A percentile compares a stretch with the other conserved stretches of the same genome.
Conservation (phyloP, 2,888 invertebrate species). For the Phortica magna region DNA sequence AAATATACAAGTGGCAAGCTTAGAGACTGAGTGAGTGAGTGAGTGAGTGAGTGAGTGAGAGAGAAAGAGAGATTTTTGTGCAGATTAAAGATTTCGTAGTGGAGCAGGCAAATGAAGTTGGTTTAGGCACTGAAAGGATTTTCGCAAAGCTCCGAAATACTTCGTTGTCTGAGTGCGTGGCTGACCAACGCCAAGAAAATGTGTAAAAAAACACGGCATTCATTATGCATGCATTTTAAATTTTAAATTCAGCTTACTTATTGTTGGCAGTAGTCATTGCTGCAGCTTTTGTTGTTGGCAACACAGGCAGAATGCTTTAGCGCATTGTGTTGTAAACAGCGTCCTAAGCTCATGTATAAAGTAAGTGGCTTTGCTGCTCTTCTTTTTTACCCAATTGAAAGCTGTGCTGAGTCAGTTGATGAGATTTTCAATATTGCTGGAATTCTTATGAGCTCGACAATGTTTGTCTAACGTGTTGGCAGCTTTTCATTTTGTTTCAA, state of each 20-base stretch:
- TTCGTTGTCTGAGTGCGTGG: background rate
- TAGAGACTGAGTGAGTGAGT: background rate
- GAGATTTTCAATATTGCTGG: conserved; percentile 66
- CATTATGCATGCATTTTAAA: conserved; percentile 68
- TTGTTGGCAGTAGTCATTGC: background rate
- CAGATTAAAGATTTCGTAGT: conserved; percentile 22
- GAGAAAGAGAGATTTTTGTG: background rate
- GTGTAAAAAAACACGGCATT: conserved; percentile 54
- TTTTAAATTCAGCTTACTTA: conserved; percentile 57
- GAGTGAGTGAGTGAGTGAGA: background rate
- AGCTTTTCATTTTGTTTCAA: background rate
- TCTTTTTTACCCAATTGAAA: conserved; percentile 4
- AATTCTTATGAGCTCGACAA: conserved; percentile 54
- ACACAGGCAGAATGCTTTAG: background rate
- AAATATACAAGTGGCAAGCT: background rate
- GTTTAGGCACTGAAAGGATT: background rate
- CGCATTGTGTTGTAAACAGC: background rate
- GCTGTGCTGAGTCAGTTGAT: conserved; percentile 61
- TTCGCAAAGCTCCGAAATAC: too few relatives aligned
- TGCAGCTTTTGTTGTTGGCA: conserved; percentile 11
- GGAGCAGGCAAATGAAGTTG: background rate
- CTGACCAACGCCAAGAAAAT: background rate
- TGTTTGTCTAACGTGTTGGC: background rate
- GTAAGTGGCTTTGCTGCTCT: conserved; percentile 7
- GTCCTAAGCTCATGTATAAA: background rate